phyloP scores from a whole-genome alignment of 2,797 vertebrate genomes.

The Poliocrania exsul region DNA sequence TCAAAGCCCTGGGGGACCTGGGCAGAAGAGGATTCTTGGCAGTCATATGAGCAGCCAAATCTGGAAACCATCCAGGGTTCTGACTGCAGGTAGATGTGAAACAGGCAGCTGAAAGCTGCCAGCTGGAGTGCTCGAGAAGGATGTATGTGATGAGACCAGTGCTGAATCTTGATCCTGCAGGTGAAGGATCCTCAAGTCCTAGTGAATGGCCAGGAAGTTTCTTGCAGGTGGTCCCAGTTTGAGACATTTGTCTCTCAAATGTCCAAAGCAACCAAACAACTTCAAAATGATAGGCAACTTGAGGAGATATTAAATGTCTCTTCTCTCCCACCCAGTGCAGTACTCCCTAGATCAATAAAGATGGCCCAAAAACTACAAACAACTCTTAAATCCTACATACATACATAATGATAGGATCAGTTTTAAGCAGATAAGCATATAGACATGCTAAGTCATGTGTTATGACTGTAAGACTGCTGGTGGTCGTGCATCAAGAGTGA shows the following conservation, averaged over 20 bases:
- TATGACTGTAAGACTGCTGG: not conserved
- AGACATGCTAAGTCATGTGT: not conserved
- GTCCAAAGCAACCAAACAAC: not conserved
- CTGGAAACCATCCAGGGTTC: constrained; percentile 11
- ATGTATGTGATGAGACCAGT: not conserved
- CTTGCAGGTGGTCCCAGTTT: not conserved
- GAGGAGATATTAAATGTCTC: not conserved
- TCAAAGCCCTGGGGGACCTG: not conserved
- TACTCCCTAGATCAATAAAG: not conserved
- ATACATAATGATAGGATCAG: not conserved
- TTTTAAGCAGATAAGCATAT: not conserved
- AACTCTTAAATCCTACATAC: not conserved
- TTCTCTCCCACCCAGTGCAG: not conserved
- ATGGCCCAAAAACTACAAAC: not conserved
- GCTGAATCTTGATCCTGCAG: not conserved
- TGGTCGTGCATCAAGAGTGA: not conserved
- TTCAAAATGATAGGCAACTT: not conserved
- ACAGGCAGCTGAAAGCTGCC: not conserved
- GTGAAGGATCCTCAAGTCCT: not conserved
- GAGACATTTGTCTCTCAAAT: not conserved
- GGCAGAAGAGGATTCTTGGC: constrained; percentile 38
- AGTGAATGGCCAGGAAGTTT: not conserved
- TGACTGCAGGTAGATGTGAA: constrained; percentile 1
- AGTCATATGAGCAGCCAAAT: not conserved
- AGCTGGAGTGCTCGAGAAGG: not conserved